Conservation (phyloP, 2,888 invertebrate genomes). For the Nineta flava region DNA sequence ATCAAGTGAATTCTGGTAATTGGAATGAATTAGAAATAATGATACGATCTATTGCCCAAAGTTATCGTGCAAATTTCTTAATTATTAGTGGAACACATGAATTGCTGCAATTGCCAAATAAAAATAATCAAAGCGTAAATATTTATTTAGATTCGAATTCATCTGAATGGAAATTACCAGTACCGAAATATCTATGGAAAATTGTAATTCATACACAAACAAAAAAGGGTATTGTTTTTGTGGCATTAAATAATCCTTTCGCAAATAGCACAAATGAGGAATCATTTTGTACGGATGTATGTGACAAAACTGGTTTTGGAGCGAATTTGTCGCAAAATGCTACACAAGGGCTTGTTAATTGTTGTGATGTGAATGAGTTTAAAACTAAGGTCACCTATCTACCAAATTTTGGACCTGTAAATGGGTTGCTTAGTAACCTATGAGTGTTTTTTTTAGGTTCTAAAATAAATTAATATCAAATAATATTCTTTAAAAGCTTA, state of each 20-base stretch:
- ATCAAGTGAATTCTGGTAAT: conserved; percentile 31
- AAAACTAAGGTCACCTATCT: neutral
- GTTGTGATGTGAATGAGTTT: neutral
- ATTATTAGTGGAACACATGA: conserved; percentile 30
- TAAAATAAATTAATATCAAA: too few species aligned
- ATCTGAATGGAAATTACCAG: conserved; percentile 22
- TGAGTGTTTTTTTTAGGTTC: too few species aligned
- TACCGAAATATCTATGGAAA: conserved; percentile 26
- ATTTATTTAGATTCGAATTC: conserved; percentile 28
- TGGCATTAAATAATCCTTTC: conserved; percentile 27
- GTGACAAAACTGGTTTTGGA: conserved; percentile 16
- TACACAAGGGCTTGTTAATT: neutral
- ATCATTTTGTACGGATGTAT: conserved; percentile 17
- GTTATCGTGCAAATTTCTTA: conserved; percentile 21
- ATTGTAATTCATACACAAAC: conserved; percentile 20
- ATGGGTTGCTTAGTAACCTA: neutral
- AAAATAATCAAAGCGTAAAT: conserved; percentile 17
- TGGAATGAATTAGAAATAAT: conserved; percentile 31
- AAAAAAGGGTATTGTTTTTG: conserved; percentile 23
- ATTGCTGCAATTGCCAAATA: conserved; percentile 25
- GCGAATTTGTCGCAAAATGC: neutral
- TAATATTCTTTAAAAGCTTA: too few species aligned
- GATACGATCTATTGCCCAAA: conserved; percentile 24
- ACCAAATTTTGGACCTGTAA: neutral
- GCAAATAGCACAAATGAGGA: conserved; percentile 9